These are phyloP conservation scores for Melolontha melolontha DNA, from an alignment of 2,888 invertebrate genomes.

Conservation along the genomic window DNA sequence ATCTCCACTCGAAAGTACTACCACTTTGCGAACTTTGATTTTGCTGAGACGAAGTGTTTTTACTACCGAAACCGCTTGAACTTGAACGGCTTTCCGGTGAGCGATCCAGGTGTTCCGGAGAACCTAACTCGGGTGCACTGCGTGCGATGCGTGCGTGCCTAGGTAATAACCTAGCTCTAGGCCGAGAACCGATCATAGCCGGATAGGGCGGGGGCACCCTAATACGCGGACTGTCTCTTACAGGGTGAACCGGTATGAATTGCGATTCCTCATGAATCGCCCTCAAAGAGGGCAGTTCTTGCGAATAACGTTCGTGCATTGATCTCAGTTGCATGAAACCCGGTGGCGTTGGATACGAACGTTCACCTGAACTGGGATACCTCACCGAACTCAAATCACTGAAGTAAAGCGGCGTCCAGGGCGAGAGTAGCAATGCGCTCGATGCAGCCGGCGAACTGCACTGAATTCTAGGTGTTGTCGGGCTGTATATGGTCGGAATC, in stretches of 20 bases:
- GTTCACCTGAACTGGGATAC: slow-evolving; percentile 82
- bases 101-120: slow-evolving; percentile 77
- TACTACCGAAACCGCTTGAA: slow-evolving; percentile 91
- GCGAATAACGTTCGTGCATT: slow-evolving; percentile 77
- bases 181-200: slow-evolving; percentile 63
- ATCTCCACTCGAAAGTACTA: slow-evolving; percentile 80
- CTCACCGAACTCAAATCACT: slow-evolving; percentile 90
- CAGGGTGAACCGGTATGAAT: slow-evolving; percentile 73
- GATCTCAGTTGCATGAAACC: slow-evolving; percentile 75
- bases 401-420: slow-evolving; percentile 81
- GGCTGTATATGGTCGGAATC: slow-evolving; percentile 63
- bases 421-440: slow-evolving; percentile 70
- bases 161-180: slow-evolving; percentile 75
- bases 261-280: slow-evolving; percentile 80
- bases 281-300: slow-evolving; percentile 78
- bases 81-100: slow-evolving; percentile 91
- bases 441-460: slow-evolving; percentile 76
- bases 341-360: slow-evolving; percentile 82
- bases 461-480: slow-evolving; percentile 70
- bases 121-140: slow-evolving; percentile 75
- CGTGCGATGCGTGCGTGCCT: slow-evolving; percentile 76
- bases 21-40: slow-evolving; percentile 81
- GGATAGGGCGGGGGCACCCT: slow-evolving; percentile 57
- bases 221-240: slow-evolving; percentile 73
- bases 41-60: slow-evolving; percentile 87